Percentiles rank a stretch among this genome's conserved stretches.
These are phyloP conservation scores for Astreopora myriophthalma DNA, from an alignment of 64 coral and sea anemone genomes.

Conservation along the genomic window DNA sequence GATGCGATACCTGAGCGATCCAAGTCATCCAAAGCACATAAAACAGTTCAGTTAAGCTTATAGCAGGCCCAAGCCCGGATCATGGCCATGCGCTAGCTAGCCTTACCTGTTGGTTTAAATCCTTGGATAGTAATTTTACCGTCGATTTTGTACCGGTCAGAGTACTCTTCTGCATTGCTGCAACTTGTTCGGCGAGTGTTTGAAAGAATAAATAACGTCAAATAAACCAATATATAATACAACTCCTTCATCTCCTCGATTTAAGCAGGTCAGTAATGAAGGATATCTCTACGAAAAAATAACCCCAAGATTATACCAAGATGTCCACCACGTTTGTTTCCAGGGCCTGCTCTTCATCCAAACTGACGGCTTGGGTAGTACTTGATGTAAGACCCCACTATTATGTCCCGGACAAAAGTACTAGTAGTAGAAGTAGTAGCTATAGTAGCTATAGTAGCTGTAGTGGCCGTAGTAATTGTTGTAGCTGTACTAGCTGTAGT, in stretches of 20 bases:
- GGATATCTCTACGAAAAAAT: background rate
- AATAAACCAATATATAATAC: background rate
- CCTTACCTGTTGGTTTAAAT: slow-evolving; percentile 76
- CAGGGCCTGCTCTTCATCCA: background rate
- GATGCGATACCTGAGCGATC: too few species aligned
- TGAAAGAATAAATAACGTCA: slow-evolving; percentile 1
- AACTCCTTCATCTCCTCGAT: background rate
- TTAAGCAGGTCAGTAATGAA: background rate
- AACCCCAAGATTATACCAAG: background rate
- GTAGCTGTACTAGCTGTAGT: too few species aligned
- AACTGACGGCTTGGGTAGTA: background rate
- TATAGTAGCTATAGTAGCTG: too few species aligned
- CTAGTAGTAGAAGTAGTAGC: too few species aligned
- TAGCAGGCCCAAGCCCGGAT: background rate
- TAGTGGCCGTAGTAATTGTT: too few species aligned
- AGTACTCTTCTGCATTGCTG: slow-evolving; percentile 47
- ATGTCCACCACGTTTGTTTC: background rate
- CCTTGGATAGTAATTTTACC: slow-evolving; percentile 86
- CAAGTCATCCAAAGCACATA: background rate
- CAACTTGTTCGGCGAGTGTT: slow-evolving; percentile 2
- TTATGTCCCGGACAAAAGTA: too few species aligned
- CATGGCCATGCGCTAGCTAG: too few species aligned
- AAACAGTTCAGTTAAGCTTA: background rate
- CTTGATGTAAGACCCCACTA: too few species aligned
- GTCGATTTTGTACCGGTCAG: slow-evolving; percentile 87